A percentile compares a stretch with the other conserved stretches of the same genome.
These are phyloP conservation scores for Ciconia nigra DNA, from an alignment of 2,797 vertebrate genomes.

Conservation along the genomic window DNA sequence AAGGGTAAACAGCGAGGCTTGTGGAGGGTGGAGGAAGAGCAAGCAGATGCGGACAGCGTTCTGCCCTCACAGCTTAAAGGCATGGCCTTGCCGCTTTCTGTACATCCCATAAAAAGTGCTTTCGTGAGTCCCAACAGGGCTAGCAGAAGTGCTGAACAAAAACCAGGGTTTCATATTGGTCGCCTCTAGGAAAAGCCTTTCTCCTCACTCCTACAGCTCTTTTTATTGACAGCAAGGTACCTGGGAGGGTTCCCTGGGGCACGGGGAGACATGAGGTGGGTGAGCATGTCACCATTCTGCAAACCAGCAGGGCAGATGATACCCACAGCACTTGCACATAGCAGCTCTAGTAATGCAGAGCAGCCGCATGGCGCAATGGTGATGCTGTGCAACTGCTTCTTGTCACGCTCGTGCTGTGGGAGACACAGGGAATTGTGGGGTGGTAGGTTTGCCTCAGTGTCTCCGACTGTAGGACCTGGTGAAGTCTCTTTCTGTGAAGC, in stretches of 20 bases:
- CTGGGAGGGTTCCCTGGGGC: background rate
- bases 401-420: background rate
- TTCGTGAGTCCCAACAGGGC: background rate
- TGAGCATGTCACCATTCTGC: background rate
- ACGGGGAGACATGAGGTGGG: background rate
- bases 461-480: background rate
- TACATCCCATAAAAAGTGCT: background rate
- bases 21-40: background rate
- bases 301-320: background rate
- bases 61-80: background rate
- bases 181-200: background rate
- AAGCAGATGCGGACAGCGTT: background rate
- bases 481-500: background rate
- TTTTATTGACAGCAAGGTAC: background rate
- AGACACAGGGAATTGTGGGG: background rate
- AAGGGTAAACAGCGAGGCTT: background rate
- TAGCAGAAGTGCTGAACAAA: background rate
- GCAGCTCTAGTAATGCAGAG: background rate
- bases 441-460: background rate
- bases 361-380: rapidly evolving
- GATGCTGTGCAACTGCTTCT: background rate
- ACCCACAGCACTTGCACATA: background rate
- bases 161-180: background rate
- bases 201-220: background rate
- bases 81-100: background rate